Conservation (phyloP, 2,113 vertebrate species). For the Oncorhynchus clarkii region DNA sequence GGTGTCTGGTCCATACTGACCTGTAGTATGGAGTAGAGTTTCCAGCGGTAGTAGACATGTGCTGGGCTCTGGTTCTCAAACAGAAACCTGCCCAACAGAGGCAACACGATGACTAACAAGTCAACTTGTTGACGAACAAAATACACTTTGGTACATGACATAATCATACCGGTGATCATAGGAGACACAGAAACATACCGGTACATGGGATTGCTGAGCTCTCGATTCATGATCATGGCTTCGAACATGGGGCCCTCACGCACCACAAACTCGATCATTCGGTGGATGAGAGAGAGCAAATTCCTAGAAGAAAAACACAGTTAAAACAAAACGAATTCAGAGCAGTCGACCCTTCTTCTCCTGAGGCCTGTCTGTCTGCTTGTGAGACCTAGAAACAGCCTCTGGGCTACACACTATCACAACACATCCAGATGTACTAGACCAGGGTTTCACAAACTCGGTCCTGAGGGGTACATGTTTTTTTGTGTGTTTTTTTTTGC, state of each 20-base stretch:
- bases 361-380: slow-evolving; percentile 31
- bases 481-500: too few relatives aligned
- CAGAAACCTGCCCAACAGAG: slow-evolving; percentile 81
- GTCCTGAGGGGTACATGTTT: too few relatives aligned
- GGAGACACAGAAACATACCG: slow-evolving; percentile 73
- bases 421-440: slow-evolving; percentile 12
- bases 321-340: slow-evolving; percentile 99
- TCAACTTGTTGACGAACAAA: background rate
- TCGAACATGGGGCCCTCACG: slow-evolving; percentile 99
- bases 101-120: background rate
- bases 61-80: slow-evolving; percentile 99
- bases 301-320: slow-evolving; percentile 99
- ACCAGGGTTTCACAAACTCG: too few relatives aligned
- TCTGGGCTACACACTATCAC: slow-evolving; percentile 22
- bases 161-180: background rate
- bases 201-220: slow-evolving; percentile 98
- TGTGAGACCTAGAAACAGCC: slow-evolving; percentile 13
- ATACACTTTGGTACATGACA: background rate
- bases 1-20: slow-evolving; percentile 57
- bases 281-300: slow-evolving; percentile 99
- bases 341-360: slow-evolving; percentile 52
- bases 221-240: slow-evolving; percentile 99
- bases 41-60: slow-evolving; percentile 98
- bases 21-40: slow-evolving; percentile 97
- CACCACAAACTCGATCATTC: slow-evolving; percentile 99